Conservation (phyloP, 2,888 invertebrate species). For the Lithodes maja region DNA sequence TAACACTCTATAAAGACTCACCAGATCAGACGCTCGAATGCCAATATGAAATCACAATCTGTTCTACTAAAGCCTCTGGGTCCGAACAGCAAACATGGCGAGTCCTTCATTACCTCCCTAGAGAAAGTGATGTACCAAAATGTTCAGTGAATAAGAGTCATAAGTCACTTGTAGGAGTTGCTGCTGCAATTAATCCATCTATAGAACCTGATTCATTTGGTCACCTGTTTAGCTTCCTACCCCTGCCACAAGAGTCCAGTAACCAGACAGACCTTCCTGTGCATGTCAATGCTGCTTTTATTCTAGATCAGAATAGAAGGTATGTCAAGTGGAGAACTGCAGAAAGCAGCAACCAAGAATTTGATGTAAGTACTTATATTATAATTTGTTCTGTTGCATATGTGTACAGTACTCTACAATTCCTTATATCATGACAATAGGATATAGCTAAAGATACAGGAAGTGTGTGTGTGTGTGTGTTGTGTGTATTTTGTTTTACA, state of each 20-base stretch:
- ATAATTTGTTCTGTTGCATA: no score
- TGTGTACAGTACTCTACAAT: no score
- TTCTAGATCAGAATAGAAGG: conserved; percentile 43
- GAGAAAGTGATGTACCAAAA: neutral
- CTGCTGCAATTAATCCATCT: neutral
- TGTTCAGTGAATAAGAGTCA: neutral
- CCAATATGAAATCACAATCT: conserved; percentile 21
- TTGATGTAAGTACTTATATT: conserved; percentile 30
- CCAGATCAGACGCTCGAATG: neutral
- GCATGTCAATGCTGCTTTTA: conserved; percentile 37
- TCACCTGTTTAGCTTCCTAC: conserved; percentile 37
- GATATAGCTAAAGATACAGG: no score
- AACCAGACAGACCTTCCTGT: conserved; percentile 35
- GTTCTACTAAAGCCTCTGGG: neutral
- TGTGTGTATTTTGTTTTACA: no score
- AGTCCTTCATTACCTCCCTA: conserved; percentile 31
- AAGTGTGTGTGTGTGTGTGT: no score
- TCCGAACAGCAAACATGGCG: neutral
- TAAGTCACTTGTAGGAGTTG: conserved; percentile 36
- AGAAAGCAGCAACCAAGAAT: conserved; percentile 27
- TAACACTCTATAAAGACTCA: conserved; percentile 24
- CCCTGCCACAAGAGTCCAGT: conserved; percentile 18
- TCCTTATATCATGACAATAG: no score
- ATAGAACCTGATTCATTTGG: neutral
- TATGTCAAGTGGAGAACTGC: conserved; percentile 48